Evolutionary conservation across 1,140 invertebrate species (phyloP).

Genomic region (Trachymyrmex septentrionalis): DNA sequence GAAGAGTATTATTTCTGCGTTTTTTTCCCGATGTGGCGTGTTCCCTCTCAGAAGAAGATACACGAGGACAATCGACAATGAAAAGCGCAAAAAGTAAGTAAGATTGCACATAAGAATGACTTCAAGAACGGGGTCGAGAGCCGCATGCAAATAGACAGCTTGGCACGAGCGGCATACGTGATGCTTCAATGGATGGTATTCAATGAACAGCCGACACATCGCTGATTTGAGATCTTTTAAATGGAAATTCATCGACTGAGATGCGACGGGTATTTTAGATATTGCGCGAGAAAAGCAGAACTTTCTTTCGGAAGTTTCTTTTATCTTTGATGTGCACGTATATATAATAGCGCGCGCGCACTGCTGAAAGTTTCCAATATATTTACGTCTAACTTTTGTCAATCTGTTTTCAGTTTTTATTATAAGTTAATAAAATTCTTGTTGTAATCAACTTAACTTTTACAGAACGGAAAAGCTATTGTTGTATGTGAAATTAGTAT

Average conservation of each 20-base stretch:
- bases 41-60: background rate
- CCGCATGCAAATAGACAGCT: conserved; percentile 29
- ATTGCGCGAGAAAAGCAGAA: background rate
- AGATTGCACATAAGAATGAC: conserved; percentile 33
- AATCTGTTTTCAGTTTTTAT: too few relatives aligned
- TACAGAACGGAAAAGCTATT: too few relatives aligned
- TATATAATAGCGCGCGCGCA: background rate
- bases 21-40: background rate
- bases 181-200: conserved; percentile 25
- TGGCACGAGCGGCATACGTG: background rate
- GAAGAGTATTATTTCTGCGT: conserved; percentile 9
- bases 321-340: background rate
- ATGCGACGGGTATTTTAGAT: conserved; percentile 10
- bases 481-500: too few relatives aligned
- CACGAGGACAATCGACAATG: conserved; percentile 3
- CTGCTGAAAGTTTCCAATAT: too few relatives aligned
- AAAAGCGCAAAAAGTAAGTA: conserved; percentile 29
- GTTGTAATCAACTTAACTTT: too few relatives aligned
- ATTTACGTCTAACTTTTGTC: too few relatives aligned
- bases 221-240: conserved; percentile 53
- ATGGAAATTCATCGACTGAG: conserved; percentile 28
- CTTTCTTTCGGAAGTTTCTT: background rate
- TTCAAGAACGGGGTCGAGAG: background rate
- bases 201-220: conserved; percentile 26
- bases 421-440: too few relatives aligned